Base-by-base conservation (phyloP, 2,888 invertebrate genomes). In the Drosophila tripunctata region DNA sequence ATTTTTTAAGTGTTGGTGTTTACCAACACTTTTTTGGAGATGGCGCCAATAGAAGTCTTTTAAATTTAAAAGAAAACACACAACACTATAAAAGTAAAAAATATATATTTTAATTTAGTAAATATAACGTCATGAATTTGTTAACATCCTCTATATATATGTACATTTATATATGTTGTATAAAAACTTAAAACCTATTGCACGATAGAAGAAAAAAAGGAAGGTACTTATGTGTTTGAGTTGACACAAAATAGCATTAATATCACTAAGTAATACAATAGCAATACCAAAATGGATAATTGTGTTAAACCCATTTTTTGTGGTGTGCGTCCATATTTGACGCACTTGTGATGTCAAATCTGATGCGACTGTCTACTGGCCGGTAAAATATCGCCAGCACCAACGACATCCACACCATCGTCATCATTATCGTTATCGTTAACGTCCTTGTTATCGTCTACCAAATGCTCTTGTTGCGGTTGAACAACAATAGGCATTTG, bases 351-450 rank as follows among this genome's bases (percentile, higher is more conserved):
- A 50, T 65, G 84, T 83, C 77, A 79, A 38, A 76, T 66, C 15
- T n/a, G 14, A 36, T 57, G 38, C 10, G n/a, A 4, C 36, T 43
- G 14, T 10, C 21, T n/a, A n/a, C n/a, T 61, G 8, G 15, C 36
- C 5, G 38, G 24, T 10, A 14, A 15, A 12, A 22, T 36, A 31
- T 45, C 19, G 8, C 17, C 24, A 50, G 40, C 66, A 1, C 75
- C 84, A 38, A 69, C 74, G 3, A 80, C 68, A 71, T 86, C 87
- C 4, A 73, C 44, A 3, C 81, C 85, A 30, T 22, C 36, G 14
- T 61, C 36, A 2, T 19, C 22, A 0, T 24, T 12, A 4, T 31
- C 64, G 67, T 83, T 81, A 7, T 68, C 47, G 3, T 71, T 81
- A 19, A 30, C 35, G 17, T 63, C 31, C 4, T 22, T 7, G 14